Evolutionary conservation across 1,140 invertebrate genomes (phyloP).

Genomic region (Drosophila lowei): DNA sequence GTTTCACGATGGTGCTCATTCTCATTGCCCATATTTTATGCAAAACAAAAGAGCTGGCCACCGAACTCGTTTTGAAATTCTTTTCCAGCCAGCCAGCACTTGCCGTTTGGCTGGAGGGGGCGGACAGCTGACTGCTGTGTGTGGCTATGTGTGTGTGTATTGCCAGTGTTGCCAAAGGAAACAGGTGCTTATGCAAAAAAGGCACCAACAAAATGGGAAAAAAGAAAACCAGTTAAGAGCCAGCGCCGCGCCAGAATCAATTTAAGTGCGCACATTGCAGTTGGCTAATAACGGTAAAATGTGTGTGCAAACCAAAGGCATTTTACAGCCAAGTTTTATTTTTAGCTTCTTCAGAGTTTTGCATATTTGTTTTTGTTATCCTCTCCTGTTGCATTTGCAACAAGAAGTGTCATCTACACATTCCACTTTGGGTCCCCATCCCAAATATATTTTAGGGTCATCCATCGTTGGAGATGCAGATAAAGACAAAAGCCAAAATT

Average conservation of each 20-base stretch:
- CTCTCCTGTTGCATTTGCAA: not conserved
- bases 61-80: constrained; percentile 71
- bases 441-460: no score
- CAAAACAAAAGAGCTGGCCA: constrained; percentile 68
- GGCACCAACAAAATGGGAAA: constrained; percentile 26
- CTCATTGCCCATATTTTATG: constrained; percentile 44
- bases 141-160: not conserved
- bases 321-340: constrained; percentile 23
- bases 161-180: constrained; percentile 48
- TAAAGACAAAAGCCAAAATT: constrained; percentile 23
- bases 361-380: constrained; percentile 1
- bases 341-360: constrained; percentile 29
- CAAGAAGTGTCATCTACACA: not conserved
- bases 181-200: constrained; percentile 78
- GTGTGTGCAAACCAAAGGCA: constrained; percentile 31
- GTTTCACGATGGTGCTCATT: no score
- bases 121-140: no score
- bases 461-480: no score
- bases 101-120: constrained; percentile 8
- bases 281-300: constrained; percentile 76
- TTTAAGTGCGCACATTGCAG: constrained; percentile 60
- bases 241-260: constrained; percentile 63
- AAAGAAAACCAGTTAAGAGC: constrained; percentile 51
- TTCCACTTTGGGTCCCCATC: no score
- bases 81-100: constrained; percentile 39